Evolutionary conservation across 2,113 vertebrate genomes (phyloP), one percentile per base, ranked within the genome.

Genomic region (Percina caprodes): DNA sequence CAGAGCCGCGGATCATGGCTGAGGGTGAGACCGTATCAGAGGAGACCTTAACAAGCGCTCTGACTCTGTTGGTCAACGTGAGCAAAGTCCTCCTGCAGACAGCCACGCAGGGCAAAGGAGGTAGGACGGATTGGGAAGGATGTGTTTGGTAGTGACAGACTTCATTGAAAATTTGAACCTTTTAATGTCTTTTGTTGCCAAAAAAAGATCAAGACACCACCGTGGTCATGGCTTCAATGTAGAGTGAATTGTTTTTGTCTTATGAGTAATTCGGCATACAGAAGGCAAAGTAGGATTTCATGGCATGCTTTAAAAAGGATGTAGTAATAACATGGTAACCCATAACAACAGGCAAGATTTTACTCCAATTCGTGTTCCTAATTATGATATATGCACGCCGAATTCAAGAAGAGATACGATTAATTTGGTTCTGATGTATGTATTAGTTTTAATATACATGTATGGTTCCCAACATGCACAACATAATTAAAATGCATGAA

Each of bases 61-160:
- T 94, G 23, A 46, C 5, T 42, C 77, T 79, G 26, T 4, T 94
- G 55, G 83, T 93, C 4, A 83, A 70, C 48, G 2, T 86, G 56
- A 58, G 85, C 5, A 67, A 61, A 35, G 69, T 65, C 13, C 70
- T 94, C 0, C 87, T 94, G 0, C 54, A 86, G 60, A 73, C 79
- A 1, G 92, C 85, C 23, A 49, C 77, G 21, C 54, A 77, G n/a
- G 89, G 92, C 0, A 88, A 89, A 0, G 74, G 52, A 85, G 92
- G 93, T 94, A 87, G 51, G 82, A 21, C 1, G 0, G 4, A 5
- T 0, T 2, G 15, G 2, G 21, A 19, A 19, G 8, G 6, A 16
- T 3, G 6, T 2, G 6, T 11, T 6, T 2, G 0, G 1, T 3
- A 3, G 11, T 5, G 49, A 4, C 60, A 2, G 23, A 69, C 15